Conservation (phyloP, 2,888 invertebrate species). For the Flabesymbios commensalis region DNA sequence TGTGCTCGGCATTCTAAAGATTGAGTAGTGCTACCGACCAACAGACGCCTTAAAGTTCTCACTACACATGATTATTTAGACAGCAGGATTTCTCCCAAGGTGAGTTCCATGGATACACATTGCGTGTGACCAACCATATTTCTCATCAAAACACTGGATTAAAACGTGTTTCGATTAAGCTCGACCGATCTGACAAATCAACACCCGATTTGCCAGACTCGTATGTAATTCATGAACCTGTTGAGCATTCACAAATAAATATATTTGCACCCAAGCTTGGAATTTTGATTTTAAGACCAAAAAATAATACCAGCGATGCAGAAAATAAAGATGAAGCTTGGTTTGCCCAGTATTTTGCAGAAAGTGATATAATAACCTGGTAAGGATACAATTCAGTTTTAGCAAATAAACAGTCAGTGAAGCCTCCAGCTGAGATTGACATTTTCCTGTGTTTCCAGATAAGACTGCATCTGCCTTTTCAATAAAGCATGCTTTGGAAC, state of each 20-base stretch:
- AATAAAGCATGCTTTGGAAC: constrained; percentile 11
- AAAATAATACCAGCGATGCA: neutral
- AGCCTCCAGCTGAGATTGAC: constrained; percentile 9
- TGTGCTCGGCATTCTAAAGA: neutral
- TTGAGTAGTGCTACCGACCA: neutral
- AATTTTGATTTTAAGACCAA: neutral
- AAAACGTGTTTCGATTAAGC: neutral
- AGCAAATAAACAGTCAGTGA: neutral
- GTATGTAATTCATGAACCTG: neutral
- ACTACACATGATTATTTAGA: constrained; percentile 1
- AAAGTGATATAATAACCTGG: neutral
- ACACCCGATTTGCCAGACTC: neutral
- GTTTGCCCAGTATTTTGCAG: neutral
- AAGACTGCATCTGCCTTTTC: constrained; percentile 8
- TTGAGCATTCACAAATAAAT: neutral
- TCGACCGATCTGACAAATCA: neutral
- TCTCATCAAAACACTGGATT: neutral
- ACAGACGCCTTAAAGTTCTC: neutral
- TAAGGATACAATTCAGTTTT: constrained; percentile 2
- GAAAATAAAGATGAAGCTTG: neutral
- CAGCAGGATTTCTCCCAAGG: neutral
- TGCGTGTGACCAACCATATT: neutral
- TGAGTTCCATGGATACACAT: neutral
- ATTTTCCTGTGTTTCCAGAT: constrained; percentile 15
- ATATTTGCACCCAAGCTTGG: neutral